Evolutionary conservation across 2,797 vertebrate species (phyloP).

Genomic region (Petrocephalus sullivani): DNA sequence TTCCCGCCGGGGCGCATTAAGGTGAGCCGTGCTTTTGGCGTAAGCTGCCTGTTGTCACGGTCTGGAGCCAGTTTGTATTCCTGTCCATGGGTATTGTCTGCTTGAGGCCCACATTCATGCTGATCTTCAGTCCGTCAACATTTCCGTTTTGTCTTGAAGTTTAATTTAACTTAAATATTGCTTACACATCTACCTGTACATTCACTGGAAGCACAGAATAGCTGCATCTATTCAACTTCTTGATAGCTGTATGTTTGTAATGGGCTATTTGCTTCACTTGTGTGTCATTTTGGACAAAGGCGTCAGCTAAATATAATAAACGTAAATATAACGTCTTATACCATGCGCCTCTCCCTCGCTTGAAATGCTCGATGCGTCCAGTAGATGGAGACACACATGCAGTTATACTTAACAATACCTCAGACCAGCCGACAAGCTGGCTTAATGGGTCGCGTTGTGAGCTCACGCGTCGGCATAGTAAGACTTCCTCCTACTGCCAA

Average conservation of each 20-base stretch:
- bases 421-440: neutral
- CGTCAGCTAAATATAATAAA: neutral
- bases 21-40: neutral
- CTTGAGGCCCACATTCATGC: neutral
- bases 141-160: neutral
- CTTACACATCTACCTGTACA: neutral
- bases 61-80: neutral
- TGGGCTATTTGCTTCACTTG: neutral
- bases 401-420: neutral
- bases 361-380: neutral
- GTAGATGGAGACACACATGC: slow-evolving; percentile 14
- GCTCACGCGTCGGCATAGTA: neutral
- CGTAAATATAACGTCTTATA: neutral
- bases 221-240: neutral
- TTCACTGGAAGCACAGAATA: neutral
- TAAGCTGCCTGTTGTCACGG: neutral
- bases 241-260: neutral
- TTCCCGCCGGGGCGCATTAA: neutral
- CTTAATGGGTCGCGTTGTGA: neutral
- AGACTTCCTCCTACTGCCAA: neutral
- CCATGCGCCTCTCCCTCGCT: neutral
- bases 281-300: neutral
- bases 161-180: neutral
- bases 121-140: neutral
- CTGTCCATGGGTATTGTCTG: neutral